Evolutionary conservation across 2,888 invertebrate genomes (phyloP).

Genomic region (Cataglyphis livida): DNA sequence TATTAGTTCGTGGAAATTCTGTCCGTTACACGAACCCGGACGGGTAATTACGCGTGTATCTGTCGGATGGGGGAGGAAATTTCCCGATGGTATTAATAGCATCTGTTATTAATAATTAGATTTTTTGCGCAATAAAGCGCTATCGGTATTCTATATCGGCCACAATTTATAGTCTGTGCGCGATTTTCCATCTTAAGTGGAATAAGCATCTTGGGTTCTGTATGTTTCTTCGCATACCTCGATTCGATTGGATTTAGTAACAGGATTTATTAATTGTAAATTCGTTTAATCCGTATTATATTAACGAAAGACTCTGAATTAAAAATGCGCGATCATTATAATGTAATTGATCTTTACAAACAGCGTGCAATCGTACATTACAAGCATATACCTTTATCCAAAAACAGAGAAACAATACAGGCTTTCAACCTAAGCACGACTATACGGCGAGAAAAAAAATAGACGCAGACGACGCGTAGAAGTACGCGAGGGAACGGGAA

Average conservation of each 20-base stretch:
- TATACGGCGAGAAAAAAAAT: background rate
- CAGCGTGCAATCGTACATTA: slow-evolving; percentile 1
- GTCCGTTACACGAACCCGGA: slow-evolving; percentile 17
- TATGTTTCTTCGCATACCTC: background rate
- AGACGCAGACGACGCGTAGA: background rate
- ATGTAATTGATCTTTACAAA: slow-evolving; percentile 7
- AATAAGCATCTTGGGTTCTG: background rate
- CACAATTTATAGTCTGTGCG: background rate
- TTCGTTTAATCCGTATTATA: slow-evolving; percentile 17
- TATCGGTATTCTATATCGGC: background rate
- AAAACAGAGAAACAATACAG: slow-evolving; percentile 30
- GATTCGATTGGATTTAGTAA: slow-evolving; percentile 19
- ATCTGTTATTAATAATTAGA: slow-evolving; percentile 46
- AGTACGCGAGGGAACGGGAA: slow-evolving; percentile 11
- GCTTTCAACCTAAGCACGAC: slow-evolving; percentile 13
- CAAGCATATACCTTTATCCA: background rate
- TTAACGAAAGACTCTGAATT: background rate
- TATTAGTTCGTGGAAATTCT: slow-evolving; percentile 46
- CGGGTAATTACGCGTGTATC: slow-evolving; percentile 39
- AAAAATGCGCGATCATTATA: background rate
- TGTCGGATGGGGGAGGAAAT: slow-evolving; percentile 2
- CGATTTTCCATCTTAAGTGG: background rate
- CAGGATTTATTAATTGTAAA: slow-evolving; percentile 24
- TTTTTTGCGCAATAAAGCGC: slow-evolving; percentile 27
- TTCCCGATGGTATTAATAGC: slow-evolving; percentile 37